Percentiles rank a stretch among this genome's conserved stretches.
phyloP scores from a whole-genome alignment of 1,140 invertebrate genomes.

The Dendroctonus valens region DNA sequence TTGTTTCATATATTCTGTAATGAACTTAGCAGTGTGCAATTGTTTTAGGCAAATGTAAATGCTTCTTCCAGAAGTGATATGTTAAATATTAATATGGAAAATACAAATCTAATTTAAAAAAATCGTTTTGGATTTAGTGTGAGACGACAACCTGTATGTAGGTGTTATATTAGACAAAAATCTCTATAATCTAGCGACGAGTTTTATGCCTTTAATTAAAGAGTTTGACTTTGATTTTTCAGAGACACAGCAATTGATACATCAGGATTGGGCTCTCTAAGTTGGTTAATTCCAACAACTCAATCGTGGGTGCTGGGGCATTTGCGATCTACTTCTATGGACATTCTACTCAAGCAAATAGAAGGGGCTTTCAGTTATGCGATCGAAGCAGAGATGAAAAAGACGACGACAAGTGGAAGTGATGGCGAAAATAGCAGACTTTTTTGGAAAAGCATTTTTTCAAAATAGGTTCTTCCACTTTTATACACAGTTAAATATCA shows the following conservation, averaged over 20 bases:
- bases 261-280: constrained; percentile 41
- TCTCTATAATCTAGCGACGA: too few relatives aligned
- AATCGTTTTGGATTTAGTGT: too few relatives aligned
- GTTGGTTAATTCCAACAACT: constrained; percentile 39
- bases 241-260: constrained; percentile 42
- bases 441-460: constrained; percentile 22
- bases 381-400: constrained; percentile 31
- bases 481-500: too few relatives aligned
- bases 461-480: not conserved
- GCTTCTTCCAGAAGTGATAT: too few relatives aligned
- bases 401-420: not conserved
- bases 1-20: too few relatives aligned
- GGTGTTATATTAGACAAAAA: too few relatives aligned
- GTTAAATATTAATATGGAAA: too few relatives aligned
- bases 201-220: too few relatives aligned
- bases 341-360: constrained; percentile 34
- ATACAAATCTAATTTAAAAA: too few relatives aligned
- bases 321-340: constrained; percentile 33
- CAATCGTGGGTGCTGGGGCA: constrained; percentile 41
- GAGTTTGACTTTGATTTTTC: constrained; percentile 23
- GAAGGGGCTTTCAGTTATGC: constrained; percentile 37
- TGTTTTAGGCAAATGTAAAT: too few relatives aligned
- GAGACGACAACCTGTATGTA: too few relatives aligned
- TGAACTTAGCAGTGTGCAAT: too few relatives aligned
- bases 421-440: constrained; percentile 3